Evolutionary conservation across 2,113 vertebrate species (phyloP).

Genomic region (Zosterops hypoxanthus): DNA sequence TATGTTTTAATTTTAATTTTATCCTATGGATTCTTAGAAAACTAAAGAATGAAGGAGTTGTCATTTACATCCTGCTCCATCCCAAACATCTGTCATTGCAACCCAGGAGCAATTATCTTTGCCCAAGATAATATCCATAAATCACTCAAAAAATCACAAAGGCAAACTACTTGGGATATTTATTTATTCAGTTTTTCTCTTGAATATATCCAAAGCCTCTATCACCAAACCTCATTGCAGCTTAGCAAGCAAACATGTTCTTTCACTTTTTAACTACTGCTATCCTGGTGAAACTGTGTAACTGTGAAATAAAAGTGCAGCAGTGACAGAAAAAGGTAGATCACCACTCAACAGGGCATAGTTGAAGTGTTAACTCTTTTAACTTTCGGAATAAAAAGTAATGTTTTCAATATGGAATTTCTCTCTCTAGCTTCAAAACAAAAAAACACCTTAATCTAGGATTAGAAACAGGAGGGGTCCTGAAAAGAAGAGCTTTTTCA

Average conservation of each 20-base stretch:
- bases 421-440: not conserved
- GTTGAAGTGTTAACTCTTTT: not conserved
- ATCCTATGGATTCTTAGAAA: not conserved
- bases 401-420: not conserved
- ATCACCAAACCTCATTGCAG: not conserved
- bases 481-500: not conserved
- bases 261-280: not conserved
- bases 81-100: not conserved
- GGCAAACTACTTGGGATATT: not conserved
- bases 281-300: fast-evolving
- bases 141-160: not conserved
- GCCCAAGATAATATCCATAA: not conserved
- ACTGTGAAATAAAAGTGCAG: not conserved
- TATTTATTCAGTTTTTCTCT: not conserved
- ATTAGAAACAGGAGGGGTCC: not conserved
- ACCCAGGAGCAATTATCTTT: not conserved
- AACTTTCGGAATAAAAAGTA: not conserved
- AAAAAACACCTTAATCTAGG: not conserved
- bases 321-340: not conserved
- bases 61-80: not conserved
- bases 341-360: not conserved
- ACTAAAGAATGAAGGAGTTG: not conserved
- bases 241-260: not conserved
- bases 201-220: not conserved
- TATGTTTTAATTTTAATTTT: not conserved